These are phyloP conservation scores for Latrodectus geometricus DNA, from an alignment of 1,140 invertebrate species.

Conservation along the genomic window DNA sequence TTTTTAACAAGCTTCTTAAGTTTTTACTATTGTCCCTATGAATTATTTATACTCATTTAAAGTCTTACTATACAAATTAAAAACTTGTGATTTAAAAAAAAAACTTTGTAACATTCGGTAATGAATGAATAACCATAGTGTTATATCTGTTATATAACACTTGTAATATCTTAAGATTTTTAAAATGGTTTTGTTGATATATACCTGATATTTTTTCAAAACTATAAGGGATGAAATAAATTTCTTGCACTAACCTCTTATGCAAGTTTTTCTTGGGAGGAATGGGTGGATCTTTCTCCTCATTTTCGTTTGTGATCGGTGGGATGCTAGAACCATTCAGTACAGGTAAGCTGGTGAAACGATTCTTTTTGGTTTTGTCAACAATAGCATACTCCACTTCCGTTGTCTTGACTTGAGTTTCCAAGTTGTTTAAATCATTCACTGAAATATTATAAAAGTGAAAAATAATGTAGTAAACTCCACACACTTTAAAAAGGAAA, in stretches of 20 bases:
- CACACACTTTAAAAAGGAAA: no score
- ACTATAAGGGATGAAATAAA: not conserved
- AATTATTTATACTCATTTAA: no score
- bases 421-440: not conserved
- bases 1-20: no score
- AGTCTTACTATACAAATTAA: no score
- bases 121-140: no score
- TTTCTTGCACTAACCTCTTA: slow-evolving; percentile 20
- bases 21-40: no score
- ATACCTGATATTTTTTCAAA: not conserved
- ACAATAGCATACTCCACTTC: slow-evolving; percentile 57
- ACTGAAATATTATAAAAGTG: not conserved
- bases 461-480: no score
- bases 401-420: not conserved
- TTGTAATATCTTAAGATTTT: no score
- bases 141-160: no score
- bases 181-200: not conserved
- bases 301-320: not conserved
- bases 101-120: no score
- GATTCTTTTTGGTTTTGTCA: slow-evolving; percentile 54
- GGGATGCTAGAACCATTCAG: slow-evolving; percentile 11
- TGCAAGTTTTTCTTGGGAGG: slow-evolving; percentile 53
- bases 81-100: no score
- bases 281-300: slow-evolving; percentile 52
- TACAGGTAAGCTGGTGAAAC: slow-evolving; percentile 43